These are phyloP conservation scores for Iselma pallidipennis DNA, from an alignment of 2,888 invertebrate genomes.

Conservation along the genomic window DNA sequence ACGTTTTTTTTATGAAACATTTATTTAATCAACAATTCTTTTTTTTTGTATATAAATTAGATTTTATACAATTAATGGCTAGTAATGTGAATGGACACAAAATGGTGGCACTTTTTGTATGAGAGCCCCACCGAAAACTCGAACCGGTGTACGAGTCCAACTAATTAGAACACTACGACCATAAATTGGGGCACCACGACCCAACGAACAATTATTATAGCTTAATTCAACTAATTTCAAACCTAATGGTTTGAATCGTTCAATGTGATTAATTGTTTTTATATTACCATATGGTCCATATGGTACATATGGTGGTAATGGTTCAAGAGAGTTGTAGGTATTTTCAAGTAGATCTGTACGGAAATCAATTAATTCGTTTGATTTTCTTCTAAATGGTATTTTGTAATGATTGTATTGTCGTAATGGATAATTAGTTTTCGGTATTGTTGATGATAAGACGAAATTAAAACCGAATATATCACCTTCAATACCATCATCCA, in stretches of 20 bases:
- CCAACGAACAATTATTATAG: constrained; percentile 55
- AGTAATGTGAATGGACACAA: constrained; percentile 51
- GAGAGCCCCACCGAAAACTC: constrained; percentile 69
- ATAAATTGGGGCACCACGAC: constrained; percentile 58
- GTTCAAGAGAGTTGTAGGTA: constrained; percentile 12
- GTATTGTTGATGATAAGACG: constrained; percentile 60
- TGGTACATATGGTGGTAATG: too few species aligned
- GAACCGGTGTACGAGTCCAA: constrained; percentile 69
- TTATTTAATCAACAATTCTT: neutral
- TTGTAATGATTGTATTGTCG: constrained; percentile 8
- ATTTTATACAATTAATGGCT: neutral
- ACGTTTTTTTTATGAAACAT: neutral
- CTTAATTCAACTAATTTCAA: constrained; percentile 56
- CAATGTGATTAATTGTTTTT: constrained; percentile 19
- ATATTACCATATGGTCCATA: neutral
- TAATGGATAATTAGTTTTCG: constrained; percentile 6
- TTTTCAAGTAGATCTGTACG: constrained; percentile 24
- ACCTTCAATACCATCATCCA: constrained; percentile 70
- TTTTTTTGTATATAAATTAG: neutral
- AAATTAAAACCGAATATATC: constrained; percentile 70
- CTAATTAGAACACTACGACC: constrained; percentile 61
- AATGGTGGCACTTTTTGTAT: constrained; percentile 63
- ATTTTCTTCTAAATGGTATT: constrained; percentile 17
- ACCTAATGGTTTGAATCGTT: constrained; percentile 50
- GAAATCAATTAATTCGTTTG: constrained; percentile 33